Percentiles rank a stretch among this genome's conserved stretches.
Evolutionary conservation across 2,113 vertebrate species (phyloP).

Genomic region (Promerops cafer): DNA sequence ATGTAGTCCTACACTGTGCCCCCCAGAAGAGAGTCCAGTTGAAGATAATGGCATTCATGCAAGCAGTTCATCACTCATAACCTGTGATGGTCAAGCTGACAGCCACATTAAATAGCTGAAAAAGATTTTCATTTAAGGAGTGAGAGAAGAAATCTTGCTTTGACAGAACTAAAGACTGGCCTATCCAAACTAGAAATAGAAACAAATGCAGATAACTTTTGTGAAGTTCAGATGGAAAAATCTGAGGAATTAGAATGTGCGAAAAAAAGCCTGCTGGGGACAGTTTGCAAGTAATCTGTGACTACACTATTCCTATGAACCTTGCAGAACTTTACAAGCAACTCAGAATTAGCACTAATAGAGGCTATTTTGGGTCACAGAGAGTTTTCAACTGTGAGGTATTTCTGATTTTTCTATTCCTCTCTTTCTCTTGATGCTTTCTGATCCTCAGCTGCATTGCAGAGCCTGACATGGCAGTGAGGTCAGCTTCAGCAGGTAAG

Average conservation of each 20-base stretch:
- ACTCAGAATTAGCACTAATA: background rate
- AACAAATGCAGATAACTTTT: background rate
- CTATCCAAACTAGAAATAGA: background rate
- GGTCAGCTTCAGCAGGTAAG: conserved; percentile 30
- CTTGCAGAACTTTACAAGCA: background rate
- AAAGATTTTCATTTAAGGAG: background rate
- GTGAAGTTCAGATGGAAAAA: background rate
- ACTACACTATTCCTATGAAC: background rate
- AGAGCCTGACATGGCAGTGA: background rate
- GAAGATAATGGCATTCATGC: background rate
- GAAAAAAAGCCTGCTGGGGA: background rate
- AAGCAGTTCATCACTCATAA: background rate
- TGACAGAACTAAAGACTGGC: background rate
- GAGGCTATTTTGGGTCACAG: background rate
- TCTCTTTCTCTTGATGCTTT: conserved; percentile 3
- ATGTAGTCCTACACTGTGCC: accelerated
- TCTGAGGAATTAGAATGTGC: background rate
- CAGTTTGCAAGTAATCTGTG: background rate
- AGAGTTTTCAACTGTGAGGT: background rate
- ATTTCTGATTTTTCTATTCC: conserved; percentile 27
- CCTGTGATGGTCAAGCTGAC: background rate
- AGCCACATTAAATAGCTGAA: background rate
- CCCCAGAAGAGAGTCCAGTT: background rate
- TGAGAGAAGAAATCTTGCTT: background rate
- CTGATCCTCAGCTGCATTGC: background rate